Evolutionary conservation across 2,113 vertebrate species (phyloP).

Genomic region (Picathartes gymnocephalus): DNA sequence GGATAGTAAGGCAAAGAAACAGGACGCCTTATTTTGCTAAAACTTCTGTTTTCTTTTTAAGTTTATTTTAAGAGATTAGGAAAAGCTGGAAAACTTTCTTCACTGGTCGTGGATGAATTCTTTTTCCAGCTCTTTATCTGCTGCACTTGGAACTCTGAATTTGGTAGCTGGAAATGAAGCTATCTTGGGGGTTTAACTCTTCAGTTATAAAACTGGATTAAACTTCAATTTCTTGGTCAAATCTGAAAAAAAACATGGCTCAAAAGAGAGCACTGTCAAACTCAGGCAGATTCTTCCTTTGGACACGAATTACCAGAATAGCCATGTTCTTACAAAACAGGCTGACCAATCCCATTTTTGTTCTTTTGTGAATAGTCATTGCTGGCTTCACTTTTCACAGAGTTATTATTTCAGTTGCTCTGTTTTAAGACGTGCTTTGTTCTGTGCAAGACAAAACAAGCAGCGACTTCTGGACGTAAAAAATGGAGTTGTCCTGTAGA

Average conservation of each 20-base stretch:
- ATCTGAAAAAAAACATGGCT: neutral
- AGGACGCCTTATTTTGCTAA: neutral
- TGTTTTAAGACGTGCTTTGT: neutral
- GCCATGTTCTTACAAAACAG: neutral
- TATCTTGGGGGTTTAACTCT: neutral
- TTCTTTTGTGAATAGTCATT: neutral
- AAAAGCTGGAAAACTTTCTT: slow-evolving; percentile 16
- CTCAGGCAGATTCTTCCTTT: neutral
- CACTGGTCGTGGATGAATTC: neutral
- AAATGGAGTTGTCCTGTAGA: neutral
- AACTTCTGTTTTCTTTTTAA: neutral
- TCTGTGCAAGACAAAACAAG: neutral
- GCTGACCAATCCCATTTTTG: neutral
- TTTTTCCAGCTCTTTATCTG: neutral
- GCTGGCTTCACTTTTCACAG: neutral
- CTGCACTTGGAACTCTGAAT: neutral
- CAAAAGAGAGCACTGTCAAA: neutral
- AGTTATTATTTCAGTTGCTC: neutral
- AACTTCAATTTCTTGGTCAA: neutral
- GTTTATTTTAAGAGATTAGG: neutral
- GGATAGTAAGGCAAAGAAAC: neutral
- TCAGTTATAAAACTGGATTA: neutral
- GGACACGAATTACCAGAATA: neutral
- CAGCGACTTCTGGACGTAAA: neutral
- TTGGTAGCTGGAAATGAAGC: neutral